Evolutionary conservation across 2,113 vertebrate species (phyloP), one percentile per base, ranked within the genome.

Genomic region (Triplophysa rosa): DNA sequence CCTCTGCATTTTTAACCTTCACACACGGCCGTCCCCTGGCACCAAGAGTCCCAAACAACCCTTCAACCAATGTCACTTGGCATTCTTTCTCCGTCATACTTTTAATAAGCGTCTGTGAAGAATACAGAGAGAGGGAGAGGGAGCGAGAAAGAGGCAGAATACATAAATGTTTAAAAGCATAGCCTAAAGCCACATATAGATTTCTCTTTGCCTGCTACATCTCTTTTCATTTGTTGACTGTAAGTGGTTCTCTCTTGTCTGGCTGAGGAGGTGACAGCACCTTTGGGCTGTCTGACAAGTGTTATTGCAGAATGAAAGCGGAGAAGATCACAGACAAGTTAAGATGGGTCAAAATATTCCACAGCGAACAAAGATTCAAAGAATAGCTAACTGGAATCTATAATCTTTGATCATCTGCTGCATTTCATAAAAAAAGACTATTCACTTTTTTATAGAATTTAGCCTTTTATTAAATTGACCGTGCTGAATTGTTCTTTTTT

Each of bases 171-270:
- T 65, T 65, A 37, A 77, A 54, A 77, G 62, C 74, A 77, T 77
- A 47, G 74, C 61, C 74, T 65, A 65, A 77, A 77, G 74, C 74
- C 26, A 65, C 33, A 45, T 64, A 77, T 77, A 66, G 74, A 54
- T 77, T 77, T 77, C 74, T 65, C 62, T 77, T 77, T 77, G 74
- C 42, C 74, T 64, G 74, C 52, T 77, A 77, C 74, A 66, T 65
- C 74, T 77, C 62, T 77, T 77, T 77, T 65, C 62, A 77, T 77
- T 66, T 66, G 74, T 77, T 65, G 74, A 77, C 62, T 64, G 45
- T 65, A 77, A 77, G 74, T 77, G 26, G 74, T 66, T 66, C 26
- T 77, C 74, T 77, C 74, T 77, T 52, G 74, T 77, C 62, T 77
- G 62, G 61, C 33, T 76, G 45, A 76, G 29, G 61, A 76, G 73